These are phyloP conservation scores for Holotrichia oblita DNA, from an alignment of 1,140 invertebrate species.

Conservation along the genomic window DNA sequence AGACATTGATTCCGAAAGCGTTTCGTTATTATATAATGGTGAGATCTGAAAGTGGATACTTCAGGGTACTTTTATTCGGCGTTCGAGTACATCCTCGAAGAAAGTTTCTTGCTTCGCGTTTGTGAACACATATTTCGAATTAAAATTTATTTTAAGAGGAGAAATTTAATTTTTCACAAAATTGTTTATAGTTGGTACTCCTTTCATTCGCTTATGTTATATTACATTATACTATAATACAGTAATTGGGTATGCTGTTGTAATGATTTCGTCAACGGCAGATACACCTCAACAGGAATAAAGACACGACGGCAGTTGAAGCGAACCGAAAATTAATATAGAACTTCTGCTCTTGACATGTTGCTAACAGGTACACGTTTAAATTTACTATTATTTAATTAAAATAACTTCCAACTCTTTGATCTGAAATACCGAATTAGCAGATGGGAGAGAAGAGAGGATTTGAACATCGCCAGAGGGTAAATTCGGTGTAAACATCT, in stretches of 20 bases:
- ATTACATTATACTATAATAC: too few relatives aligned
- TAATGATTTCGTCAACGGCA: constrained; percentile 26
- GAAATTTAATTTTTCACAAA: too few relatives aligned
- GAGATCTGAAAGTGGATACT: not conserved
- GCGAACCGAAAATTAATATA: constrained; percentile 26
- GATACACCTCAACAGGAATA: constrained; percentile 16
- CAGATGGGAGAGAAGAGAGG: not conserved
- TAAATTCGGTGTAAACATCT: constrained; percentile 3
- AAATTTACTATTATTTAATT: constrained; percentile 35
- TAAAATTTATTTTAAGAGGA: too few relatives aligned
- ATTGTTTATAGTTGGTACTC: too few relatives aligned
- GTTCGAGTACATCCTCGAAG: not conserved
- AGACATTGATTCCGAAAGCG: not conserved
- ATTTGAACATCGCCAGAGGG: not conserved
- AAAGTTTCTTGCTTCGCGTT: not conserved
- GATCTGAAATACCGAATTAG: constrained; percentile 21
- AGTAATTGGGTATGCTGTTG: not conserved
- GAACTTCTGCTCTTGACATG: constrained; percentile 21
- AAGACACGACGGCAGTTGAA: constrained; percentile 11
- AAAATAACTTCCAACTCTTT: constrained; percentile 32
- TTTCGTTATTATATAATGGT: not conserved
- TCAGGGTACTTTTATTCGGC: not conserved
- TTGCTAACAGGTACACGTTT: constrained; percentile 21
- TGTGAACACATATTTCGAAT: not conserved
- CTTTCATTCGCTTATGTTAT: too few relatives aligned